Percentiles rank a stretch among this genome's conserved stretches.
Conservation (phyloP, 2,797 vertebrate genomes). For the Labeo calbasu region DNA sequence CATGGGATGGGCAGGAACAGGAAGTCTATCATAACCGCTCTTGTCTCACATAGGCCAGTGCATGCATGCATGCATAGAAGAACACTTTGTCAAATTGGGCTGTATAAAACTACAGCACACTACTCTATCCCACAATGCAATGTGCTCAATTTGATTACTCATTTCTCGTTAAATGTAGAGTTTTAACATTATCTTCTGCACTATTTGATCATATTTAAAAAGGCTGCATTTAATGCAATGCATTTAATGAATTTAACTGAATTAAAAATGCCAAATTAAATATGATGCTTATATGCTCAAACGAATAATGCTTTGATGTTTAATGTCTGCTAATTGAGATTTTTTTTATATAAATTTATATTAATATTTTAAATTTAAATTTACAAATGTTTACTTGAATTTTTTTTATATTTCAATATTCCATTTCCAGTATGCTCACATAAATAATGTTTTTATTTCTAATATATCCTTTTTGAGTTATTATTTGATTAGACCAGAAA, state of each 20-base stretch:
- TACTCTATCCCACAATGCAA: neutral
- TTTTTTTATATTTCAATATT: neutral
- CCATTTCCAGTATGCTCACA: neutral
- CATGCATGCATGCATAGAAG: neutral
- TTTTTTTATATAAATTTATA: too few species aligned
- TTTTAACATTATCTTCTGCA: neutral
- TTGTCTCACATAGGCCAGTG: neutral
- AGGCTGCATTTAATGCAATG: neutral
- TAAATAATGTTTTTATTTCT: neutral
- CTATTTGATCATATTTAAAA: neutral
- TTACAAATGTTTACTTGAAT: too few species aligned
- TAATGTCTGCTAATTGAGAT: neutral
- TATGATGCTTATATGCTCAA: neutral
- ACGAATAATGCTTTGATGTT: neutral
- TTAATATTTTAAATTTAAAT: too few species aligned
- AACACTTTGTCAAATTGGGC: neutral
- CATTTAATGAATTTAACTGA: neutral
- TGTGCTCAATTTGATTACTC: neutral
- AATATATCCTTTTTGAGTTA: neutral
- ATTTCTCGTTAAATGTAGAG: neutral
- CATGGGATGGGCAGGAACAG: slow-evolving; percentile 62
- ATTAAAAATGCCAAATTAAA: neutral
- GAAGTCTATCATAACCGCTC: slow-evolving; percentile 15
- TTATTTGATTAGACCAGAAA: neutral
- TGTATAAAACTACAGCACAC: neutral